These are phyloP conservation scores for Cheilinus undulatus DNA, from an alignment of 2,113 vertebrate species.

Conservation along the genomic window DNA sequence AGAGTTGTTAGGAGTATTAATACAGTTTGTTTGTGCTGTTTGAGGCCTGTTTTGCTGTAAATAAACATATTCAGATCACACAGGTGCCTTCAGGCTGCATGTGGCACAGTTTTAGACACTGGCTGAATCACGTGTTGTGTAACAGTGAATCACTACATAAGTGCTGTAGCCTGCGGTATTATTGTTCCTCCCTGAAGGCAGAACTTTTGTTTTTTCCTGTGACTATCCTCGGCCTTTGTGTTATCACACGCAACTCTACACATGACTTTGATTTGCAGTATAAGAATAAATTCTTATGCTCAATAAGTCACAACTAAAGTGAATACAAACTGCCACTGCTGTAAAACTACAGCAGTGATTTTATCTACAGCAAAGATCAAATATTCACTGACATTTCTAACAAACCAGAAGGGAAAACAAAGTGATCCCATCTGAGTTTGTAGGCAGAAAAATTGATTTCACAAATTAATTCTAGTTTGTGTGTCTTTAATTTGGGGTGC, in stretches of 20 bases:
- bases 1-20: neutral
- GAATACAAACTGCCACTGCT: too few species aligned
- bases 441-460: too few species aligned
- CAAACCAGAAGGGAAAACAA: too few species aligned
- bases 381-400: too few species aligned
- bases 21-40: neutral
- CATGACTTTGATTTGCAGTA: too few species aligned
- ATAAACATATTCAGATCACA: slow-evolving; percentile 10
- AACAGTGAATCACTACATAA: neutral
- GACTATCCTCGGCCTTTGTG: neutral
- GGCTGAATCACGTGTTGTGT: neutral
- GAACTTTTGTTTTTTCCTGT: neutral
- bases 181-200: neutral
- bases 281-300: too few species aligned
- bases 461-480: too few species aligned
- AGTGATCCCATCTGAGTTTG: too few species aligned
- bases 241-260: neutral
- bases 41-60: slow-evolving; percentile 4
- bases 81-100: slow-evolving; percentile 19
- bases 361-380: too few species aligned
- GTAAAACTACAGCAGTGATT: too few species aligned
- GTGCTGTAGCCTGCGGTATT: neutral
- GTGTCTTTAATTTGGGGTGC: too few species aligned
- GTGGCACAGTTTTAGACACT: slow-evolving; percentile 4
- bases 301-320: too few species aligned